Evolutionary conservation across 1,140 invertebrate genomes (phyloP), one percentile per base, ranked within the genome.

Genomic region (Sitodiplosis mosellana): DNA sequence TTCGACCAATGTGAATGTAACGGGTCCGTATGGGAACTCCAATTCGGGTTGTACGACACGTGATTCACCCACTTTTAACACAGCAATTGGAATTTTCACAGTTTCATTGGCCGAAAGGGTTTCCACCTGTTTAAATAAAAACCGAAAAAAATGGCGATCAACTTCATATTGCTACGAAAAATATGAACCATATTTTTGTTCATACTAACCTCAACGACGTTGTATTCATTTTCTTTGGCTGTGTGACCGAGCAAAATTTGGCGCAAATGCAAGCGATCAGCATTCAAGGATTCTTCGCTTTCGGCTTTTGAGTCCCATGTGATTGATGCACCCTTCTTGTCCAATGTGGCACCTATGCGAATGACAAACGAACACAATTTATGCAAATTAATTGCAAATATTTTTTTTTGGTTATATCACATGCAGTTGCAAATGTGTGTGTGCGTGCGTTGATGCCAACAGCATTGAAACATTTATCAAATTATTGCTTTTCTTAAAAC

Each of bases 1-100:
- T 67, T 73, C 61, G 47, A 83, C 71, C 47, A 87, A 71, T 53
- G 78, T 81, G 60, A 87, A 85, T 40, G 80, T 84, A 38, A 86
- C 83, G 46, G 83, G 83, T 48, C 82, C 80, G 65, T 87, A 83
- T 10, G 83, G 84, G 64, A 87, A 86, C 60, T 83, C 81, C 42
- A 87, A 73, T 63, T 87, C 82, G 40, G 86, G 70, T 55, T 81
- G 74, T 34, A 81, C 78, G 63, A 85, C 81, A 57, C 77, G 73
- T 27, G 76, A 75, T 58, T 81, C 79, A 8, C 83, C 84, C 47
- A 76, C 76, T 65, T 85, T 83, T 49, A 87, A 62, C n/a, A 83
- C 72, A 34, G 81, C 81, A 51, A 87, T 80, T 4, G 83, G 83
- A 52, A 82, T 82, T 68, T 84, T 83, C 45, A 86, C 76, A 1